These are phyloP conservation scores for Vulpes ferrilata DNA, from an alignment of 2,113 vertebrate genomes.

Conservation along the genomic window DNA sequence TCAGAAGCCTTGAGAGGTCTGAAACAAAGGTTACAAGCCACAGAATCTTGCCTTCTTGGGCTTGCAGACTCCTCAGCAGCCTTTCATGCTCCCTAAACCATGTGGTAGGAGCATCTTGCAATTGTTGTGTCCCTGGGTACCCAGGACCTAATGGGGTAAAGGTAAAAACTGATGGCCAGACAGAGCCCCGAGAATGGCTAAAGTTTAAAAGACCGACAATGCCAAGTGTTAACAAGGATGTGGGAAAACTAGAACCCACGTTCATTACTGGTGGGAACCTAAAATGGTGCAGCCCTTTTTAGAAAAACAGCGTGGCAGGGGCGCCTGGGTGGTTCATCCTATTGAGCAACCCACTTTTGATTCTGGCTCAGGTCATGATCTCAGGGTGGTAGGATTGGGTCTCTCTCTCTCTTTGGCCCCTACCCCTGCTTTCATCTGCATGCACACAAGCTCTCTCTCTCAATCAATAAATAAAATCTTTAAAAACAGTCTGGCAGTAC, in stretches of 20 bases:
- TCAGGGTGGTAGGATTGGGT: too few species aligned
- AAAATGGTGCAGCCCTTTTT: not conserved
- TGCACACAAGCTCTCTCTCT: too few species aligned
- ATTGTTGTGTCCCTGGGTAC: not conserved
- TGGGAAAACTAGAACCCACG: not conserved
- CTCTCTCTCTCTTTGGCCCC: too few species aligned
- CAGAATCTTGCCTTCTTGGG: not conserved
- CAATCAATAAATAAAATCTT: too few species aligned
- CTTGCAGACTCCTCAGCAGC: not conserved
- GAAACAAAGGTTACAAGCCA: not conserved
- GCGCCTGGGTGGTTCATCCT: too few species aligned
- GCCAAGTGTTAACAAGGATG: not conserved
- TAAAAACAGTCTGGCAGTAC: not conserved
- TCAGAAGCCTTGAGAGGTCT: not conserved
- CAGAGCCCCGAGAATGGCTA: not conserved
- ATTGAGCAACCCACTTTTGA: too few species aligned
- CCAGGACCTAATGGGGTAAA: not conserved
- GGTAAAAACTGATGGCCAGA: not conserved
- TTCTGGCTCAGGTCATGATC: too few species aligned
- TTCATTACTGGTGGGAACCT: not conserved
- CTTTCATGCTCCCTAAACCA: not conserved
- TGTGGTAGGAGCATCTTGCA: not conserved
- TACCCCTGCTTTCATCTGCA: too few species aligned
- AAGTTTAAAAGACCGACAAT: not conserved
- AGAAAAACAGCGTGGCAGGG: not conserved